phyloP scores from a whole-genome alignment of 1,140 invertebrate species.

The Camponotus floridanus region DNA sequence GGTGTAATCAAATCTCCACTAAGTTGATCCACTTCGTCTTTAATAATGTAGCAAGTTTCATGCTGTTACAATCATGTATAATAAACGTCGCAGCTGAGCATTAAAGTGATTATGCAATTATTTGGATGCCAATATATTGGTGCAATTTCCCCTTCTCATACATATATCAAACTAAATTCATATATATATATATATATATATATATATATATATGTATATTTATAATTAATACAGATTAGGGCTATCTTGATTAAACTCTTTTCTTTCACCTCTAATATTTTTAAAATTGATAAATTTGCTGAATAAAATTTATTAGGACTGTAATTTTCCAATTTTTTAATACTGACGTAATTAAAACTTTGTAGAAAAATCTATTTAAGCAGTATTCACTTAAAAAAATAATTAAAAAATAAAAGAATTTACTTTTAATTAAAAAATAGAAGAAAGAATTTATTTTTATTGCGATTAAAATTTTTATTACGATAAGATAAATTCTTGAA shows the following conservation, averaged over 20 bases:
- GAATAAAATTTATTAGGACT: background rate
- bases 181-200: background rate
- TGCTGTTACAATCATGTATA: background rate
- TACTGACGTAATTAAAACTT: background rate
- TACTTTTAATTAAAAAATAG: background rate
- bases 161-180: background rate
- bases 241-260: background rate
- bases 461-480: too few relatives aligned
- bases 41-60: constrained; percentile 16
- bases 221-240: background rate
- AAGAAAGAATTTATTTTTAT: too few relatives aligned
- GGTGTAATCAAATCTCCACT: constrained; percentile 46
- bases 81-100: constrained; percentile 18
- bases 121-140: background rate
- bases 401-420: too few relatives aligned
- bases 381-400: background rate
- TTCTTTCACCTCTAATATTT: background rate
- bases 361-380: background rate
- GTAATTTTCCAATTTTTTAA: background rate
- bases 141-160: background rate
- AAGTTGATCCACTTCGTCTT: constrained; percentile 57
- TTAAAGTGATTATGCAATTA: constrained; percentile 6
- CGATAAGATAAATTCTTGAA: too few relatives aligned
- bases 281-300: background rate
- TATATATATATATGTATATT: background rate